Evolutionary conservation across 2,888 invertebrate genomes (phyloP), one percentile per base, ranked within the genome.

Genomic region (Thymelicus acteon): DNA sequence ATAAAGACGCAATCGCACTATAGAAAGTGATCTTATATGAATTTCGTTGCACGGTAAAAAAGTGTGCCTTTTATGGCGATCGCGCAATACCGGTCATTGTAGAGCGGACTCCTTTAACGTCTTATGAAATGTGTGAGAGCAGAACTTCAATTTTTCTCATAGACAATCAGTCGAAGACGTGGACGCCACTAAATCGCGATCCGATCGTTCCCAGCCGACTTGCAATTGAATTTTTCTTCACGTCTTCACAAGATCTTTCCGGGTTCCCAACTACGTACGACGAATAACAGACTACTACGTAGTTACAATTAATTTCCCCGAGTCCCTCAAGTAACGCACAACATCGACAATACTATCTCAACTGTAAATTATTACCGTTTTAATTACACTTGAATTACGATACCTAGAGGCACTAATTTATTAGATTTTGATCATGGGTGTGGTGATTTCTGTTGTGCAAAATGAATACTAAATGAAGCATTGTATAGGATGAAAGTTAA

Each of bases 121-220:
- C 82, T 91, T 91, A 89, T 87, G 89, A 88, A 89, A 90, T 86
- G 87, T 86, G 85, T 84, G 85, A 81, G 80, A 80, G 78, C 77
- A 74, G 76, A 77, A 76, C 78, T 80, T 77, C 77, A 78, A 82
- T 84, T 86, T 87, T 92, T 92, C 91, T 88, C 91, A 91, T 88
- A 84, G 84, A 77, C 79, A 79, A 80, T 78, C 78, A 76, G 77
- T 76, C 74, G 71, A 74, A 74, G 75, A 79, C 75, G 78, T 81
- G 76, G 78, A 78, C 76, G 80, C 79, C 75, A 69, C 73, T 73
- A 60, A 73, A 70, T 69, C 57, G 69, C 68, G 62, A 66, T 68
- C 71, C 60, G 65, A 60, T n/a, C 71, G 74, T 76, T 77, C 76
- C 66, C 74, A 75, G 74, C 74, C 60, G 72, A 73, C 72, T 67